phyloP scores from a whole-genome alignment of 2,113 vertebrate species.

The Phalacrocorax brasilianus region DNA sequence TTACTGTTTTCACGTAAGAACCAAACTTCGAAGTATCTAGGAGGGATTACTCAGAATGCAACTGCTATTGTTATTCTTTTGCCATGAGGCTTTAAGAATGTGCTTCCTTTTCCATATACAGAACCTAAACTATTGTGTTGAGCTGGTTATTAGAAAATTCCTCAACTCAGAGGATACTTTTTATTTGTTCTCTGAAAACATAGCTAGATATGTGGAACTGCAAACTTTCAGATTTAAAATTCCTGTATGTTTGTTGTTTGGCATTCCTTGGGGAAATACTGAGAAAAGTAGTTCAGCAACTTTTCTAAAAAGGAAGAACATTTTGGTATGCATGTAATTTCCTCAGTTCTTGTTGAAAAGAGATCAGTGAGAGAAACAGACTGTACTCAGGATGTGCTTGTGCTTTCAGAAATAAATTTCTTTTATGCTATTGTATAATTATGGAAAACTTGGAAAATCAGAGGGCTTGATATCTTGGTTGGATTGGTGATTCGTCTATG shows the following conservation, averaged over 20 bases:
- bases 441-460: background rate
- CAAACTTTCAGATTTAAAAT: background rate
- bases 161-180: background rate
- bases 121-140: background rate
- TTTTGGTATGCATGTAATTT: background rate
- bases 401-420: background rate
- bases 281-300: background rate
- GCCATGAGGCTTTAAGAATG: background rate
- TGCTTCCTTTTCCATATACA: background rate
- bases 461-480: background rate
- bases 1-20: background rate
- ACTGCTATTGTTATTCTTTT: background rate
- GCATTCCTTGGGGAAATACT: background rate
- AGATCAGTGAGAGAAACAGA: background rate
- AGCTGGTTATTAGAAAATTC: background rate
- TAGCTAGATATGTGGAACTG: background rate
- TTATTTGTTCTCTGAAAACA: background rate
- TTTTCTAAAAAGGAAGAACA: background rate
- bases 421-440: background rate
- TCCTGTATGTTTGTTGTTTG: background rate
- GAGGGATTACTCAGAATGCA: background rate
- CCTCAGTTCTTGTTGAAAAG: background rate
- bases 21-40: background rate
- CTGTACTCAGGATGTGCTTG: background rate
- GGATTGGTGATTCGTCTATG: background rate